A percentile compares a stretch with the other conserved stretches of the same genome.
Conservation (phyloP, 2,113 vertebrate species). For the Coturnix japonica region DNA sequence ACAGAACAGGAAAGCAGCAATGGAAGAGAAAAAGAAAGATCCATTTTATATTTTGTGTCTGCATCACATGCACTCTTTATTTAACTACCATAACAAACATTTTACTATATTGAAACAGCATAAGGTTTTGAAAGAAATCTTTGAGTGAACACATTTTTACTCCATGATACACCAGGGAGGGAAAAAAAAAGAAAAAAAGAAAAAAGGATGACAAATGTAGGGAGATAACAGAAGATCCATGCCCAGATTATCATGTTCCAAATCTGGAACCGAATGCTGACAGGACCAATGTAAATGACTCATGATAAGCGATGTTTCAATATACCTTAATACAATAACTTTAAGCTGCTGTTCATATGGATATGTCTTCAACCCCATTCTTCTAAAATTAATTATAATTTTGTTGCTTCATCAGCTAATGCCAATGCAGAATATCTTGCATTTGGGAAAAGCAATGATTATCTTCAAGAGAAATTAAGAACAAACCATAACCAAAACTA, state of each 20-base stretch:
- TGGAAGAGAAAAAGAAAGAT: background rate
- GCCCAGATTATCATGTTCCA: background rate
- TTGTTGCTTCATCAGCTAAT: background rate
- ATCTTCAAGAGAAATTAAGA: constrained; percentile 7
- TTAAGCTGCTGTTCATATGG: constrained; percentile 4
- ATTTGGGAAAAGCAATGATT: background rate
- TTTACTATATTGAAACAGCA: background rate
- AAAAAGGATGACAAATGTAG: background rate
- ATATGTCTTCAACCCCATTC: background rate
- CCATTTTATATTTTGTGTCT: rapidly evolving
- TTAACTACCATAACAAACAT: background rate
- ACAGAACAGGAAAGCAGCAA: background rate
- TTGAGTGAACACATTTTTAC: background rate
- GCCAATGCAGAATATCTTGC: background rate
- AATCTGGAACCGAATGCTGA: background rate
- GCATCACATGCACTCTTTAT: background rate
- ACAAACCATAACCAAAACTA: constrained; percentile 9
- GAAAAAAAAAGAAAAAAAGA: background rate
- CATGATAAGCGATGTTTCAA: background rate
- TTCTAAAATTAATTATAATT: constrained; percentile 26
- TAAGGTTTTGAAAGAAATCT: background rate
- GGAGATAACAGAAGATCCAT: background rate
- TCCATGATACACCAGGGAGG: background rate
- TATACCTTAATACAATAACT: background rate
- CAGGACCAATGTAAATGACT: background rate